phyloP scores from a whole-genome alignment of 2,888 invertebrate species.

The Drymonia ruficornis region DNA sequence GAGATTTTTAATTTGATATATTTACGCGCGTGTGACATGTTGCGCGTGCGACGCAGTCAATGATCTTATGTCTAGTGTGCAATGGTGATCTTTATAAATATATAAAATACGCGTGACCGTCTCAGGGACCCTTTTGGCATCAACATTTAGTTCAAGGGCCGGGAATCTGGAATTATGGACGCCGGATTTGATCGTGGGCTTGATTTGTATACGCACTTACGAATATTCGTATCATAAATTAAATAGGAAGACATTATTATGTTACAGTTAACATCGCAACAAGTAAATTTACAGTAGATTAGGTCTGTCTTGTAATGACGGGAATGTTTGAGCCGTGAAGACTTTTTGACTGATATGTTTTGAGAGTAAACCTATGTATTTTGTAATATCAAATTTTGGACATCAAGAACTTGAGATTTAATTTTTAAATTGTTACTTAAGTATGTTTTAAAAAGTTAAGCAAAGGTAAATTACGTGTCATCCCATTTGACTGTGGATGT shows the following conservation, averaged over 20 bases:
- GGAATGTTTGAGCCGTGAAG: background rate
- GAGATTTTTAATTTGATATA: constrained; percentile 46
- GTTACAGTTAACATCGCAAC: too few species aligned
- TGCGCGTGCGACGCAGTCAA: constrained; percentile 51
- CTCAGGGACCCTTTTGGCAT: constrained; percentile 43
- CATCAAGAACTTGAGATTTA: too few species aligned
- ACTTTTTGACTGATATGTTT: too few species aligned
- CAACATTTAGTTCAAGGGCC: constrained; percentile 42
- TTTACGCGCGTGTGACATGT: constrained; percentile 59
- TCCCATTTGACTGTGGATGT: too few species aligned
- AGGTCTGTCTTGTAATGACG: background rate
- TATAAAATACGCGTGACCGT: constrained; percentile 45
- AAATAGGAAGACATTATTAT: background rate
- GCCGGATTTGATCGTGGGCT: too few species aligned
- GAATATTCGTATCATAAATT: background rate
- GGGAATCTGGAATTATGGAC: constrained; percentile 20
- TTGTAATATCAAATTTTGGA: background rate
- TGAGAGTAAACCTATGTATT: too few species aligned
- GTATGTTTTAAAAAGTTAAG: too few species aligned
- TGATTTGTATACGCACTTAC: background rate
- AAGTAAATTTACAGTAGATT: background rate
- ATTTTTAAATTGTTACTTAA: too few species aligned
- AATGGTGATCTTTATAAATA: constrained; percentile 55
- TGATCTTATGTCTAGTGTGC: constrained; percentile 47
- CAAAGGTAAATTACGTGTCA: too few species aligned